phyloP scores from a whole-genome alignment of 1,140 invertebrate species.

The Elymnias hypermnestra region DNA sequence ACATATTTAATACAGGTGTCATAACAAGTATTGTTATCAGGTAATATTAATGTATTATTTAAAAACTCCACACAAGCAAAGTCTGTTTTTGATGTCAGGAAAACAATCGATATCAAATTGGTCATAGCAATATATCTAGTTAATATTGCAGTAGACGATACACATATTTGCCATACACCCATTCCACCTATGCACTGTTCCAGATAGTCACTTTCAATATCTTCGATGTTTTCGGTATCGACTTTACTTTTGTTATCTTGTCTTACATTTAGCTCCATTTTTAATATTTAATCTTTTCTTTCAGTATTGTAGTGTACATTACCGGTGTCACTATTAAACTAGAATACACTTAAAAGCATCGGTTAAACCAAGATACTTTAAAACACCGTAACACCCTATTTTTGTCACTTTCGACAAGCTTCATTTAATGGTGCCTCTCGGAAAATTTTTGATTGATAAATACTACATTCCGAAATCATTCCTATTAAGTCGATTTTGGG shows the following conservation, averaged over 20 bases:
- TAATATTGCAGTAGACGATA: slow-evolving; percentile 2
- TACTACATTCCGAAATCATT: no score
- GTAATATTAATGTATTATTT: slow-evolving; percentile 14
- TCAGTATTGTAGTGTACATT: no score
- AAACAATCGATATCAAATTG: slow-evolving; percentile 35
- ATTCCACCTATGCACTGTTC: slow-evolving; percentile 12
- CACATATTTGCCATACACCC: not conserved
- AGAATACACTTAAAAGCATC: no score
- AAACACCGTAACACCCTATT: no score
- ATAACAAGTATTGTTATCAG: slow-evolving; percentile 34
- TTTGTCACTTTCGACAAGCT: no score
- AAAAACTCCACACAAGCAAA: slow-evolving; percentile 35
- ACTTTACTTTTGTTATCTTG: not conserved
- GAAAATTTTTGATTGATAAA: no score
- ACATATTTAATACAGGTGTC: slow-evolving; percentile 31
- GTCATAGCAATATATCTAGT: slow-evolving; percentile 31
- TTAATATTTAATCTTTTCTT: not conserved
- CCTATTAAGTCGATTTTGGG: no score
- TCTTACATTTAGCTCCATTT: not conserved
- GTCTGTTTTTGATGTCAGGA: slow-evolving; percentile 33
- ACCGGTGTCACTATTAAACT: no score
- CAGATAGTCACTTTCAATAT: slow-evolving; percentile 36
- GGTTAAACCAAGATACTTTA: no score
- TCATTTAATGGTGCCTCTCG: no score
- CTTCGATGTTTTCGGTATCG: slow-evolving; percentile 6